Percentiles rank a stretch among this genome's conserved stretches.
phyloP scores from a whole-genome alignment of 2,113 vertebrate genomes.

The Coptodon rendalli region DNA sequence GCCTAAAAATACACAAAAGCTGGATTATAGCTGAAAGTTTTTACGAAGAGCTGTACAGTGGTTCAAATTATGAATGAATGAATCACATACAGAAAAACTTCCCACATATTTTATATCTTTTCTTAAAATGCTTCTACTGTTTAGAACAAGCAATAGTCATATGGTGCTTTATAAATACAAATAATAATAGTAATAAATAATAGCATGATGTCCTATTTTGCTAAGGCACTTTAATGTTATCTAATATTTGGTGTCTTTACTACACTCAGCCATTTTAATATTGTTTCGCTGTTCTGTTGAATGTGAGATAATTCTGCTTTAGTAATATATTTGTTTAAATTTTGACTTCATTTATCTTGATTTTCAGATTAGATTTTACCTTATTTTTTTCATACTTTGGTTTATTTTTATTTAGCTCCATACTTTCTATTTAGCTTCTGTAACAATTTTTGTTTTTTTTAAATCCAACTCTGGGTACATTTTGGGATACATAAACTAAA shows the following conservation, averaged over 20 bases:
- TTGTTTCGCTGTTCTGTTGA: rapidly evolving
- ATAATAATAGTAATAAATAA: neutral
- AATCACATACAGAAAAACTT: neutral
- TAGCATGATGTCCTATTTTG: neutral
- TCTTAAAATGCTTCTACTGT: neutral
- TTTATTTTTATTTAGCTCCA: neutral
- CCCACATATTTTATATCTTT: neutral
- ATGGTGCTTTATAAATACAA: neutral
- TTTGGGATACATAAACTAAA: neutral
- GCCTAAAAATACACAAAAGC: neutral
- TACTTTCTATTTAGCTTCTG: neutral
- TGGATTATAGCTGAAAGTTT: neutral
- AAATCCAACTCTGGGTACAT: neutral
- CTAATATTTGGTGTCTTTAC: neutral
- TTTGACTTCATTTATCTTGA: rapidly evolving
- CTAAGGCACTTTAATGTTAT: neutral
- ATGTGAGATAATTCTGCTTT: neutral
- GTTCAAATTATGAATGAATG: neutral
- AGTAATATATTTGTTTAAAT: neutral
- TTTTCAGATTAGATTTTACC: neutral
- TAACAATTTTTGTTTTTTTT: rapidly evolving
- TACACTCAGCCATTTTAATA: neutral
- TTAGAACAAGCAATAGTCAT: neutral
- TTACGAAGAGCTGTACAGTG: neutral
- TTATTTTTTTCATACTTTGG: neutral